Evolutionary conservation across 2,113 vertebrate genomes (phyloP), one percentile per base, ranked within the genome.

Genomic region (Trematocara stigmaticum): DNA sequence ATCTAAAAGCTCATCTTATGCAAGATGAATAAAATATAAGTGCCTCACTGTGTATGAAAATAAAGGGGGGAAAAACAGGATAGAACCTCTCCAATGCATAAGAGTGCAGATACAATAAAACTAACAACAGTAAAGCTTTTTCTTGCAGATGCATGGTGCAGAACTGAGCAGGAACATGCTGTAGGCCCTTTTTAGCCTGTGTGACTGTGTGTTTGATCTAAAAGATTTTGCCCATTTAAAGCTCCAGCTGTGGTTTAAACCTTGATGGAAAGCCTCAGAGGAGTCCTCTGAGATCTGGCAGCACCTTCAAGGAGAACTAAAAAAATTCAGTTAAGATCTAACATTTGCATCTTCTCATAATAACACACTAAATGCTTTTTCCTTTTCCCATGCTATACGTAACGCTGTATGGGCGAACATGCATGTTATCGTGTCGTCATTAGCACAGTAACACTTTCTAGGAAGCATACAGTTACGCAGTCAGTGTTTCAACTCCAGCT

Each of bases 41-140:
- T 31, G 45, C 45, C 26, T 31, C 45, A 5, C 42, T 49, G 15
- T 71, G 66, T 31, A 49, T 76, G 42, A 76, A 76, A 74, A 3
- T 45, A 1, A 26, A 59, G 56, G 1, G 56, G 53, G 3, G 3
- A 0, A 18, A 45, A 74, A 74, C 42, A 11, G 69, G 45, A 49
- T 6, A 1, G 15, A 47, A 49, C 23, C 4, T 18, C 69, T 74
- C 42, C 9, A 5, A 11, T 5, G 42, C 69, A 49, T 74, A 18
- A 74, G 42, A 49, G 23, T 18, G 69, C 23, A 49, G 15, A 3
- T 49, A 49, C 3, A 74, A 11, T 74, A 74, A 74, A 74, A 29
- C 69, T 49, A 29, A 5, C 42, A 74, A 18, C 42, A 49, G 12
- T 11, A 49, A 11, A 1, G 69, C 1, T 0, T 74, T 31, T 49